These are phyloP conservation scores for Microplitis deprimator DNA, from an alignment of 2,888 invertebrate species.

Conservation along the genomic window DNA sequence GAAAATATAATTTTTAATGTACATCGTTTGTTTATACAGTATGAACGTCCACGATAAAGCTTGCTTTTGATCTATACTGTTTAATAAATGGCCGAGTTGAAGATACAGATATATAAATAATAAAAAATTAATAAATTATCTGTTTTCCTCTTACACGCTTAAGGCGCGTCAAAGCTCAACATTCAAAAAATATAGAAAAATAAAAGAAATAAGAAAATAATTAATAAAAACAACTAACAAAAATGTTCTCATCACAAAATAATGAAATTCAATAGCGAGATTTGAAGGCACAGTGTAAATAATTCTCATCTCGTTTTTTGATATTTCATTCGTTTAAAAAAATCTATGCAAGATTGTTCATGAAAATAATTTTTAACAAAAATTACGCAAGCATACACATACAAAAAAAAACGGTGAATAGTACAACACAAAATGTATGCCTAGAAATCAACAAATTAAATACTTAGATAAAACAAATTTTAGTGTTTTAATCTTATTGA, in stretches of 20 bases:
- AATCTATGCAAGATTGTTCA: slow-evolving; percentile 26
- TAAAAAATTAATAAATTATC: slow-evolving; percentile 28
- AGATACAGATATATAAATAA: slow-evolving; percentile 25
- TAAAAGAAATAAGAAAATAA: slow-evolving; percentile 12
- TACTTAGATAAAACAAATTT: slow-evolving; percentile 46
- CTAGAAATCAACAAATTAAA: slow-evolving; percentile 50
- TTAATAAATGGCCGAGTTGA: slow-evolving; percentile 18
- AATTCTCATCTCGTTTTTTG: slow-evolving; percentile 2
- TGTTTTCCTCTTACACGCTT: slow-evolving; percentile 41
- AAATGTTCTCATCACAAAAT: slow-evolving; percentile 26
- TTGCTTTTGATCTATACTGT: slow-evolving; percentile 17
- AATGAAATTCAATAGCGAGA: slow-evolving; percentile 15
- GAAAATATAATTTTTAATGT: slow-evolving; percentile 21
- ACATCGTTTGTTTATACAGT: slow-evolving; percentile 27
- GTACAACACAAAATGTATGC: slow-evolving; percentile 53
- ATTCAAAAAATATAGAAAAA: slow-evolving; percentile 35
- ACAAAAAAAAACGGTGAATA: slow-evolving; percentile 49
- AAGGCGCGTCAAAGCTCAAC: slow-evolving; percentile 45
- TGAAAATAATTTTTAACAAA: slow-evolving; percentile 18
- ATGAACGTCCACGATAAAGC: slow-evolving; percentile 14
- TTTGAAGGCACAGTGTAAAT: slow-evolving; percentile 21
- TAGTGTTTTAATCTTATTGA: slow-evolving; percentile 31
- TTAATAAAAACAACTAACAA: slow-evolving; percentile 19
- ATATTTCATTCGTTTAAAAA: slow-evolving; percentile 12
- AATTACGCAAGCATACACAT: slow-evolving; percentile 42